Conservation (phyloP, 2,113 vertebrate genomes). For the Oncorhynchus gorbuscha region DNA sequence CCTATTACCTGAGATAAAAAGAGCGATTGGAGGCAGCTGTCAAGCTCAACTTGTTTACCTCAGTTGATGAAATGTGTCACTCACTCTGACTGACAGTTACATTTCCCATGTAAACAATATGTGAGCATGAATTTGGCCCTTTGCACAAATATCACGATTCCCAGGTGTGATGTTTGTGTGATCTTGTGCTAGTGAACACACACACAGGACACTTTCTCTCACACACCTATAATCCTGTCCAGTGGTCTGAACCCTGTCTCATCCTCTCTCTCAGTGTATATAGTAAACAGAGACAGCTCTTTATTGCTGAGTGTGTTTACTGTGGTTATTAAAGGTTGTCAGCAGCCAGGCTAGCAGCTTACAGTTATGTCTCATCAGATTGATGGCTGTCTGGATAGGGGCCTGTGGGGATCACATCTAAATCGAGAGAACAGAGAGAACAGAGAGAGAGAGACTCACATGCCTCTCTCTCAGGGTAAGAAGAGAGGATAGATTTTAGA, state of each 20-base stretch:
- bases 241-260: not conserved
- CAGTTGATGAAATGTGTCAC: not conserved
- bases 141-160: not conserved
- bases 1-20: constrained; percentile 4
- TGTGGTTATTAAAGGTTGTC: not conserved
- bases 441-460: not conserved
- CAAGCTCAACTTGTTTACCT: constrained; percentile 1
- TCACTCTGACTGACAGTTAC: not conserved
- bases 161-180: not conserved
- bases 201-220: too few species aligned
- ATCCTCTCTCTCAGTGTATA: not conserved
- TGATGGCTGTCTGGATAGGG: not conserved
- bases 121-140: not conserved
- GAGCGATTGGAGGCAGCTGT: not conserved
- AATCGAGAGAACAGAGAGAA: not conserved
- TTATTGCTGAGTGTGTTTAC: constrained; percentile 14
- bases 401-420: not conserved
- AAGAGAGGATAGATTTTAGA: not conserved
- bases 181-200: too few species aligned
- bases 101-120: constrained; percentile 5
- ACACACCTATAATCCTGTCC: too few species aligned
- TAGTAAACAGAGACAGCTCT: not conserved
- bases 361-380: not conserved
- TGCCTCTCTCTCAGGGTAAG: too few species aligned
- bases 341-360: not conserved